Base-by-base conservation (phyloP, 2,888 invertebrate species). In the Rutpela maculata region DNA sequence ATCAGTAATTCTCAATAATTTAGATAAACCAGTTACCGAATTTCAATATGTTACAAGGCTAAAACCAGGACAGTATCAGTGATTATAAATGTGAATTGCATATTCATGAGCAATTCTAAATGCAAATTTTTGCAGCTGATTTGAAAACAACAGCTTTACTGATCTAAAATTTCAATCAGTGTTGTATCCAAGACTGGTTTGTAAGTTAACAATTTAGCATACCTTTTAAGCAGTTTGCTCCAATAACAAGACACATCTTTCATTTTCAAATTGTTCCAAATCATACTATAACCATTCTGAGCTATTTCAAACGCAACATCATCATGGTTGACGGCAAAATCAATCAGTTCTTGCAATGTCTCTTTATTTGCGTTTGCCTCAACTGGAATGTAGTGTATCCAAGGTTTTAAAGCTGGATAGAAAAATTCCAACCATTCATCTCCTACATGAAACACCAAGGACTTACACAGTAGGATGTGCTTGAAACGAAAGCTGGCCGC, bases 401-500 rank as follows among this genome's bases (percentile, higher is more conserved):
- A 99, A 0, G 98, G 98, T 88, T 95, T 95, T 86, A 99, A 90
- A 11, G 95, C 93, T 3, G 94, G 92, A 88, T 99, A 99, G 89
- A 97, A 99, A 89, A 99, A 99, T 91, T 99, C 99, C 56, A 93
- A 91, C 98, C 98, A 99, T 81, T 98, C 96, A 83, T 96, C 92
- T 0, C 98, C 98, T 1, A 98, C 97, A 89, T 99, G 98, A 86
- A 98, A 97, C 0, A 99, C 96, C 56, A 98, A 89, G 0, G 98
- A 98, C 84, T 95, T 94, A 88, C 99, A 99, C 0, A 99, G 91
- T 86, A 99, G 97, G 59, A 99, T 92, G 90, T 99, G 98, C 88
- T 98, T 98, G 72, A 98, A 94, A n/a, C 99, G 93, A 87, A 99
- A 99, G 89, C 98, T 98, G 11, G 99, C 99, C 2, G 99, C 98